phyloP scores from a whole-genome alignment of 2,888 invertebrate genomes.

The Parnassius apollo region DNA sequence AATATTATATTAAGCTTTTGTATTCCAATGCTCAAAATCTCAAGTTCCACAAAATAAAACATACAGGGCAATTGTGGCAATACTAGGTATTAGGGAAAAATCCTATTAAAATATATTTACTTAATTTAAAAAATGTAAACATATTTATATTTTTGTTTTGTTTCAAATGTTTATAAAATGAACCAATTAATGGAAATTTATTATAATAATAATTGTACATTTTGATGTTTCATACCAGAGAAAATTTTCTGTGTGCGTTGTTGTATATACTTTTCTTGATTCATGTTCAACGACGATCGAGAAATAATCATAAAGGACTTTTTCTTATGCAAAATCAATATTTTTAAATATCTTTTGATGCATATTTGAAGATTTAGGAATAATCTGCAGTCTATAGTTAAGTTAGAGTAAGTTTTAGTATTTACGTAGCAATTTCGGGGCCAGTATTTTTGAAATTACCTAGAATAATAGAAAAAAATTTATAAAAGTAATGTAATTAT shows the following conservation, averaged over 20 bases:
- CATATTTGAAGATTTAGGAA: neutral
- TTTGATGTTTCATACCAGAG: neutral
- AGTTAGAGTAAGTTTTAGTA: slow-evolving; percentile 28
- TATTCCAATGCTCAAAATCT: slow-evolving; percentile 24
- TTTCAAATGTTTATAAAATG: slow-evolving; percentile 60
- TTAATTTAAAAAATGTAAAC: slow-evolving; percentile 30
- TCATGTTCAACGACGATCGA: too few relatives aligned
- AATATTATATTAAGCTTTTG: slow-evolving; percentile 8
- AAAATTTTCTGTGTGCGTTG: too few relatives aligned
- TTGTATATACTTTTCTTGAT: too few relatives aligned
- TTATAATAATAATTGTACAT: slow-evolving; percentile 24
- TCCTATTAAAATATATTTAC: slow-evolving; percentile 32
- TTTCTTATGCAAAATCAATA: neutral
- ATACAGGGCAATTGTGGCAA: slow-evolving; percentile 27
- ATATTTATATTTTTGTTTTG: slow-evolving; percentile 47
- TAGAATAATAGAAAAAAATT: slow-evolving; percentile 31
- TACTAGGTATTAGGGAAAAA: slow-evolving; percentile 25
- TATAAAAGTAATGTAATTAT: slow-evolving; percentile 23
- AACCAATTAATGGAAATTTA: slow-evolving; percentile 22
- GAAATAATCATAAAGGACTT: too few relatives aligned
- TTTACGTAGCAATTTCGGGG: slow-evolving; percentile 43
- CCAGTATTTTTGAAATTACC: slow-evolving; percentile 68
- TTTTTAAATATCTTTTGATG: neutral
- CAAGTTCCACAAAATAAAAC: slow-evolving; percentile 25
- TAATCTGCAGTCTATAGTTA: slow-evolving; percentile 15